These are phyloP conservation scores for Sprattus sprattus DNA, from an alignment of 2,113 vertebrate species.

Conservation along the genomic window DNA sequence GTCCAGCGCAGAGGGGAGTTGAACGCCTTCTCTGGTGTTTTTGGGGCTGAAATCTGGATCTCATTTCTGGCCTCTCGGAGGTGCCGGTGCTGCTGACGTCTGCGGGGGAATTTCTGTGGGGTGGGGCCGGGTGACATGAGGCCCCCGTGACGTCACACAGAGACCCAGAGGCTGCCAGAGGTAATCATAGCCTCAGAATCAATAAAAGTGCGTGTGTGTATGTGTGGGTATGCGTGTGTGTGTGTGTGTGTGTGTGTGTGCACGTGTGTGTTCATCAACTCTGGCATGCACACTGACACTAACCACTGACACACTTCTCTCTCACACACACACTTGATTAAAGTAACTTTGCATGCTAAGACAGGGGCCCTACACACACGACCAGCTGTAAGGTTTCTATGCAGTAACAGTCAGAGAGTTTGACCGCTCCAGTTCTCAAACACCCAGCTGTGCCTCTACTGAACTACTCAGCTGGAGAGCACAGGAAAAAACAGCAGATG, in stretches of 20 bases:
- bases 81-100: too few relatives aligned
- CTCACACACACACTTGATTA: constrained; percentile 1
- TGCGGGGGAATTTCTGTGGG: too few relatives aligned
- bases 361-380: background rate
- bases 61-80: too few relatives aligned
- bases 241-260: background rate
- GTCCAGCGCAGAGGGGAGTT: background rate
- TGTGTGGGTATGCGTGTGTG: background rate
- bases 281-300: background rate
- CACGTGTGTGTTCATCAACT: background rate
- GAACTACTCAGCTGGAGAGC: background rate
- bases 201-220: background rate
- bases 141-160: too few relatives aligned
- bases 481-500: background rate
- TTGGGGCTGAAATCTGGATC: too few relatives aligned
- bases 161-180: too few relatives aligned
- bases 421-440: background rate
- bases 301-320: background rate
- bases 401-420: too few relatives aligned
- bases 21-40: background rate
- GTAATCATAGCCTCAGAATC: too few relatives aligned
- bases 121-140: too few relatives aligned
- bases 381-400: background rate
- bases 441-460: background rate
- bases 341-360: background rate